Evolutionary conservation across 2,888 invertebrate genomes (phyloP).

Genomic region (Thereva nobilitata): DNA sequence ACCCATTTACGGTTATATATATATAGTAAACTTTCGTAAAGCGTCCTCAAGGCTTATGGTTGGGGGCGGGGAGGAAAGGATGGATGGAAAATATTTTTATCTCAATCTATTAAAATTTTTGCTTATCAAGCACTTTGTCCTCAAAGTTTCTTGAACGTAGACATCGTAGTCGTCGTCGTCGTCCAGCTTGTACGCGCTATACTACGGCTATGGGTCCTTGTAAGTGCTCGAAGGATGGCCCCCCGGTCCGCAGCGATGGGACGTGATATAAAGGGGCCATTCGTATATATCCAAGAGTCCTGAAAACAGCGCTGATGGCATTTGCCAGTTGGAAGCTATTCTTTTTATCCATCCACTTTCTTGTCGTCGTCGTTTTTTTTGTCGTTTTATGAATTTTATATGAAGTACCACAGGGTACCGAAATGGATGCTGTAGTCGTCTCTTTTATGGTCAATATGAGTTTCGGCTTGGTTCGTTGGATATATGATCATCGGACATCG

Average conservation of each 20-base stretch:
- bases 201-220: not conserved
- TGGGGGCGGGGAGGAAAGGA: not conserved
- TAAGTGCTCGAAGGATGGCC: not conserved
- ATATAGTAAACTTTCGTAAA: no score
- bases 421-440: conserved; percentile 12
- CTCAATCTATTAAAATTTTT: conserved; percentile 36
- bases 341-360: conserved; percentile 28
- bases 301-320: conserved; percentile 21
- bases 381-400: conserved; percentile 35
- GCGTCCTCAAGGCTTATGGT: no score
- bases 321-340: conserved; percentile 16
- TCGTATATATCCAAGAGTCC: not conserved
- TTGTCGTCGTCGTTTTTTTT: conserved; percentile 10
- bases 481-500: not conserved
- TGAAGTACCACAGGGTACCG: conserved; percentile 28
- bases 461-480: not conserved
- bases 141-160: not conserved
- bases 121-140: conserved; percentile 33
- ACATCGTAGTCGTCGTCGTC: not conserved
- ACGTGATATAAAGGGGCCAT: conserved; percentile 8
- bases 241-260: not conserved
- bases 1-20: no score
- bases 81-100: conserved; percentile 35
- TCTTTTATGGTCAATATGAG: conserved; percentile 26
- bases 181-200: conserved; percentile 17